Conservation (phyloP, 2,113 vertebrate genomes). For the Garra rufa region DNA sequence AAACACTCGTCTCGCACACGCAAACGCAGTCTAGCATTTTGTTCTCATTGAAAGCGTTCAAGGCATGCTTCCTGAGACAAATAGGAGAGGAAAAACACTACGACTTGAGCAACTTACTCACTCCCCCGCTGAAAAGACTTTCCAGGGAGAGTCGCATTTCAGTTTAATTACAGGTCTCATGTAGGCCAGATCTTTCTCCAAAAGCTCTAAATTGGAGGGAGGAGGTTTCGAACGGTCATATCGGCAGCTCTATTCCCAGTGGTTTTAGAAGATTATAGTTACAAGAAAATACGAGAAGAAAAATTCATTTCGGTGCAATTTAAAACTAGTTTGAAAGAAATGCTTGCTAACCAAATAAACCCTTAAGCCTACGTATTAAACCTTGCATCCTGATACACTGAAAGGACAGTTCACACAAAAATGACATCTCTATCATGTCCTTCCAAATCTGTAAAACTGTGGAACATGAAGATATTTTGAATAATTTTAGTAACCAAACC, state of each 20-base stretch:
- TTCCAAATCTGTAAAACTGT: background rate
- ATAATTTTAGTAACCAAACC: background rate
- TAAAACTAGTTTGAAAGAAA: background rate
- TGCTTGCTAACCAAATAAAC: background rate
- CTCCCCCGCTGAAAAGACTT: constrained; percentile 57
- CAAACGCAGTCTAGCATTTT: constrained; percentile 24
- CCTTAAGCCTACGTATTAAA: background rate
- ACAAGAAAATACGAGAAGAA: constrained; percentile 2
- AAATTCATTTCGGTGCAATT: background rate
- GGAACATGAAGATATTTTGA: background rate
- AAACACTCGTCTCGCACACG: background rate
- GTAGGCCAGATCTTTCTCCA: constrained; percentile 75
- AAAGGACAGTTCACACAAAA: background rate
- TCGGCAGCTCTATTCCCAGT: constrained; percentile 57
- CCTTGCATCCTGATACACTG: background rate
- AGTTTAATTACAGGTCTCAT: constrained; percentile 78
- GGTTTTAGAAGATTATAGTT: constrained; percentile 10
- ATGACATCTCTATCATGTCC: background rate
- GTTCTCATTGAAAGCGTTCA: constrained; percentile 31
- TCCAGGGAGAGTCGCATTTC: constrained; percentile 66
- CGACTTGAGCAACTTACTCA: constrained; percentile 39
- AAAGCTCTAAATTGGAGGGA: constrained; percentile 75
- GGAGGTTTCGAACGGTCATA: constrained; percentile 61
- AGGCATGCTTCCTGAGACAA: constrained; percentile 22
- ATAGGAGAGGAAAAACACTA: constrained; percentile 17